Evolutionary conservation across 2,888 invertebrate species (phyloP), one percentile per base, ranked within the genome.

Genomic region (Pammene aurita): DNA sequence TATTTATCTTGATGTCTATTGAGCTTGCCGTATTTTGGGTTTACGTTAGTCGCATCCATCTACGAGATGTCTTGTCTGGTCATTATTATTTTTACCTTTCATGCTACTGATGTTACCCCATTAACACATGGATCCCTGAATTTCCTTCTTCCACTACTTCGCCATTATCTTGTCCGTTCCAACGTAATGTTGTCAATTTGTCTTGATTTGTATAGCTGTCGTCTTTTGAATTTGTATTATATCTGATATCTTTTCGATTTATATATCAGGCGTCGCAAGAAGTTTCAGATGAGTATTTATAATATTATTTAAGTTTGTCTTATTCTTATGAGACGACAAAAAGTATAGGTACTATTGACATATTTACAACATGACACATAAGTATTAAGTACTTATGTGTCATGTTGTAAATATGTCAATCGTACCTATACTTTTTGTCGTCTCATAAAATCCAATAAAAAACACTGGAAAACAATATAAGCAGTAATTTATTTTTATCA

Each of bases 1-100:
- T 48, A 54, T 62, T 62, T 50, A 62, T 67, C 62, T 56, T 26
- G 50, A 66, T 52, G n/a, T n/a, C n/a, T 58, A 57, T 48, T 50
- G 41, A 48, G 14, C 62, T 14, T 56, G 62, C 50, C 38, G 60
- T 16, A 38, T 61, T 18, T 2, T 54, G 4, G 35, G 44, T 67
- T 61, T 38, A 44, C 46, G 38, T 44, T 54, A 52, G 13, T 18
- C 18, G 50, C 4, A 26, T 26, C 16, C 13, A 7, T 54, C 44
- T 44, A 13, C 13, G 44, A 26, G 26, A 48, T 48, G 48, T 16
- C 10, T 16, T 48, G 48, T 46, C n/a, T 14, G 14, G 46, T 46
- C 9, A 16, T 48, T 18, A 16, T 48, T 16, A 16, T 16, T 9
- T 48, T 16, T 38, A 38, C 38, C 6, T 38, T 38, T 38, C 9